A percentile compares a stretch with the other conserved stretches of the same genome.
Conservation (phyloP, 2,888 invertebrate species). For the Tiliacea citrago region DNA sequence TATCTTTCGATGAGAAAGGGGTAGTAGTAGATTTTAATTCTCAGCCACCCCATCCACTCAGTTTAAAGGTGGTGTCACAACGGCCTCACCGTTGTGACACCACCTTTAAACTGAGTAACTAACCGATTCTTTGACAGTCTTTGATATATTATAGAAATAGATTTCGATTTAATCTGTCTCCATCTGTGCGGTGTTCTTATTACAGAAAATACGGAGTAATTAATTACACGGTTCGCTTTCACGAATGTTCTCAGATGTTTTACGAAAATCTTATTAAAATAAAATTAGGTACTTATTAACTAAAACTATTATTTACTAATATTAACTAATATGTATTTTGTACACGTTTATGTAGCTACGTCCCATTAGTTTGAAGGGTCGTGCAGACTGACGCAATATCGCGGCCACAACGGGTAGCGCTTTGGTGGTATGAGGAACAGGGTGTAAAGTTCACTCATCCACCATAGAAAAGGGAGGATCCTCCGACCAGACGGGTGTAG, state of each 20-base stretch:
- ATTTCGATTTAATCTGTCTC: neutral
- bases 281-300: neutral
- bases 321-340: neutral
- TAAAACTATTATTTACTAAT: neutral
- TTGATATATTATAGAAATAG: neutral
- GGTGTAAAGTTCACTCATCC: too few relatives aligned
- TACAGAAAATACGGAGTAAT: slow-evolving; percentile 43
- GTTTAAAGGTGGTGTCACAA: too few relatives aligned
- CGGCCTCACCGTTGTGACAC: neutral
- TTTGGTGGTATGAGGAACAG: too few relatives aligned
- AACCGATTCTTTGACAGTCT: neutral
- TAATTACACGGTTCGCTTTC: slow-evolving; percentile 54
- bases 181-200: slow-evolving; percentile 40
- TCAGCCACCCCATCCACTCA: neutral
- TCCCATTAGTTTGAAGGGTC: slow-evolving; percentile 1
- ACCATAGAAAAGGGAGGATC: too few relatives aligned
- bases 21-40: neutral
- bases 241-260: slow-evolving; percentile 55
- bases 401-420: too few relatives aligned
- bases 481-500: too few relatives aligned
- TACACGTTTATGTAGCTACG: neutral
- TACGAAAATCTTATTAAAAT: slow-evolving; percentile 28
- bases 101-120: neutral
- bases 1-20: neutral
- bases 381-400: too few relatives aligned